Conservation (phyloP, 2,113 vertebrate genomes). For the Mirounga angustirostris region DNA sequence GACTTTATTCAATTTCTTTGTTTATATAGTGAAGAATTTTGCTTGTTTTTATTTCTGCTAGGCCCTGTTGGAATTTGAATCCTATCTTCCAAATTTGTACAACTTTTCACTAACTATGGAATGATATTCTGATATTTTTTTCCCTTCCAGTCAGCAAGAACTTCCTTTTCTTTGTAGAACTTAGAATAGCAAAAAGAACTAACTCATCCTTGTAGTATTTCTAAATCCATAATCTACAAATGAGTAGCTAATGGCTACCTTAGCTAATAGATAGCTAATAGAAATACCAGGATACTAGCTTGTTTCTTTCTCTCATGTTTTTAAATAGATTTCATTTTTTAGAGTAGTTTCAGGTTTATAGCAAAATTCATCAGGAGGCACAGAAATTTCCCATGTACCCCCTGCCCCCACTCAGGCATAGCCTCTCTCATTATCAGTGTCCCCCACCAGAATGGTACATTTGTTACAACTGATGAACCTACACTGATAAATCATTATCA, state of each 20-base stretch:
- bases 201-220: conserved; percentile 49
- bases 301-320: neutral
- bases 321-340: neutral
- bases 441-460: neutral
- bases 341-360: neutral
- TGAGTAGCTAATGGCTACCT: neutral
- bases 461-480: neutral
- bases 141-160: conserved; percentile 45
- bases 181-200: conserved; percentile 52
- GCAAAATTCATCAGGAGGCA: neutral
- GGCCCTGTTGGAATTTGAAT: conserved; percentile 21
- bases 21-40: conserved; percentile 39
- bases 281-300: conserved; percentile 15
- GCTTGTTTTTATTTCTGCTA: conserved; percentile 74
- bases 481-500: neutral
- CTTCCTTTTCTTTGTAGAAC: conserved; percentile 36
- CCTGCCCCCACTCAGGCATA: neutral
- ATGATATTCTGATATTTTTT: conserved; percentile 5
- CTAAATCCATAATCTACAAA: conserved; percentile 36
- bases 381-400: neutral
- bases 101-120: conserved; percentile 65
- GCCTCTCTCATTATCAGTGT: neutral
- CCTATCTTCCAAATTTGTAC: conserved; percentile 54
- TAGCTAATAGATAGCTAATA: conserved; percentile 29
- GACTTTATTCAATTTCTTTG: conserved; percentile 39